Evolutionary conservation across 2,888 invertebrate species (phyloP).

Genomic region (Drosophila greeni): DNA sequence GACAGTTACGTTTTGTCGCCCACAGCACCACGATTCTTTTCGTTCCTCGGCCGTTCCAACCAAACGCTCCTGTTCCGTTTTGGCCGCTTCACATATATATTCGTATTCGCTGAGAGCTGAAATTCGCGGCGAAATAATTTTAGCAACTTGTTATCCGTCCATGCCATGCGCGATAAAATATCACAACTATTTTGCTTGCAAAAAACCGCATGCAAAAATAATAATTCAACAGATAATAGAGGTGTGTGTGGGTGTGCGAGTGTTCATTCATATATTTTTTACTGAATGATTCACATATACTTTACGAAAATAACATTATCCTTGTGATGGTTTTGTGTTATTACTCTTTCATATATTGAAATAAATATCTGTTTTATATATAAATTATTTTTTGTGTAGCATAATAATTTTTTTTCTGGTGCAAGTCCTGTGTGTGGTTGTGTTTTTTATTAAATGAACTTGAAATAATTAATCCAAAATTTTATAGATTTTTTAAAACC

Average conservation of each 20-base stretch:
- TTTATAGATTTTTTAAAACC: no score
- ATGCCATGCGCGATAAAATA: constrained; percentile 80
- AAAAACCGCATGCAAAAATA: constrained; percentile 79
- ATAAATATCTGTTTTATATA: background rate
- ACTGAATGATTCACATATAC: constrained; percentile 7
- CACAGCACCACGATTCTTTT: constrained; percentile 52
- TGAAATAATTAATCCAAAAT: background rate
- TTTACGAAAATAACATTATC: background rate
- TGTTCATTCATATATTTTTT: constrained; percentile 15
- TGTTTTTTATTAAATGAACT: background rate
- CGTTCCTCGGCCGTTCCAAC: constrained; percentile 11
- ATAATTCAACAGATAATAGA: constrained; percentile 78
- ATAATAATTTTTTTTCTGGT: constrained; percentile 30
- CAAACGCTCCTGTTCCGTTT: constrained; percentile 10
- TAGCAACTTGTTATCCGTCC: constrained; percentile 77
- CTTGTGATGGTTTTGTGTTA: background rate
- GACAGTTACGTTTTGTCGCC: constrained; percentile 73
- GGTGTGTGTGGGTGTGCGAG: constrained; percentile 66
- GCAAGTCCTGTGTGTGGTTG: background rate
- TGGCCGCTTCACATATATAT: constrained; percentile 1
- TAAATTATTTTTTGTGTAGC: background rate
- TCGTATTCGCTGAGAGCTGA: constrained; percentile 62
- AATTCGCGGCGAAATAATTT: constrained; percentile 77
- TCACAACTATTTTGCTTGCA: constrained; percentile 79
- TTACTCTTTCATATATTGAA: background rate